These are phyloP conservation scores for Epinephelus coioides DNA, from an alignment of 2,797 vertebrate species.

Conservation along the genomic window DNA sequence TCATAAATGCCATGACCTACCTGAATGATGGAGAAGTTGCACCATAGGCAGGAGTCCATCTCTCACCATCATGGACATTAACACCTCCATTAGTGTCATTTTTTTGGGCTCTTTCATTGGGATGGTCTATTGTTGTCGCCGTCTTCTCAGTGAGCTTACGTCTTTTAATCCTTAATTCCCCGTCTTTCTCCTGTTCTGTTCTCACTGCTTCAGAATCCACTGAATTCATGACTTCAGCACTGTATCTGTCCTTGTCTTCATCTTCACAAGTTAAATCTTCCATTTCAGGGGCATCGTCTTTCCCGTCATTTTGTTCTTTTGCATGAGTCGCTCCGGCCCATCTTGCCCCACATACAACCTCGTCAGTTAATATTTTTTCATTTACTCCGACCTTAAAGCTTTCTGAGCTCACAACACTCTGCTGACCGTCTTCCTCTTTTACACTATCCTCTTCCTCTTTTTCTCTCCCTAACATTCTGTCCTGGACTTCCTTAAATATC, in stretches of 20 bases:
- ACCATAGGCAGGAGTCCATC: background rate
- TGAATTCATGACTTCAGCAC: background rate
- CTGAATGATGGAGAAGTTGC: slow-evolving; percentile 33
- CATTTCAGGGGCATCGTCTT: background rate
- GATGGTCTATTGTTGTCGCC: background rate
- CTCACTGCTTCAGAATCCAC: background rate
- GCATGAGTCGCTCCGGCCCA: background rate
- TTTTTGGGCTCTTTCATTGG: background rate
- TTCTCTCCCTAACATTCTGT: background rate
- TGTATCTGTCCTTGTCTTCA: background rate
- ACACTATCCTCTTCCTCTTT: background rate
- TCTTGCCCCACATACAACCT: slow-evolving; percentile 3
- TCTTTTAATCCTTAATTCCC: background rate
- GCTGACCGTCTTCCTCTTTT: background rate
- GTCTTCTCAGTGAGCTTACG: background rate
- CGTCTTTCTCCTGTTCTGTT: background rate
- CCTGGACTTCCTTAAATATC: slow-evolving; percentile 4
- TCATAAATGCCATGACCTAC: slow-evolving; percentile 30
- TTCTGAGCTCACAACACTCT: background rate
- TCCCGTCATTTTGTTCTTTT: background rate
- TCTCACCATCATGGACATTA: background rate
- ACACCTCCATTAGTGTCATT: background rate
- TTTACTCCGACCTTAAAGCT: background rate
- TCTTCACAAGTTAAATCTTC: background rate
- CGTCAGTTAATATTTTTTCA: background rate